A percentile compares a stretch with the other conserved stretches of the same genome.
Evolutionary conservation across 2,797 vertebrate genomes (phyloP).

Genomic region (Eutrigla gurnardus): DNA sequence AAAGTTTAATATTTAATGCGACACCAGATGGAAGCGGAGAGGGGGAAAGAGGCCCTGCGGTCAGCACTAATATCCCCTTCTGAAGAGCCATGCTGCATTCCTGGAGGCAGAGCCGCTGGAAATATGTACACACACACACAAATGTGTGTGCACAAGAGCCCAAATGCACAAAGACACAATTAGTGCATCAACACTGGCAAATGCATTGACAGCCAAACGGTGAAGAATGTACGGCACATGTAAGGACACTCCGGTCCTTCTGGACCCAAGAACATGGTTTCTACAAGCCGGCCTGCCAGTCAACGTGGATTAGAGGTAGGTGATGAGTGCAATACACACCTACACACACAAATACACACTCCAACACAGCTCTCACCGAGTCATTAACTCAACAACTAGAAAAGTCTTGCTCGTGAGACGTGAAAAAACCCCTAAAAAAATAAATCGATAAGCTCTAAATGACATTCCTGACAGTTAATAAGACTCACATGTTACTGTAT

Average conservation of each 20-base stretch:
- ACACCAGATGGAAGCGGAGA: slow-evolving; percentile 81
- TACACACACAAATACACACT: slow-evolving; percentile 7
- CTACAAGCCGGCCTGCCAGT: slow-evolving; percentile 24
- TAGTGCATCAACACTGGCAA: slow-evolving; percentile 30
- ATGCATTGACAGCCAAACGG: slow-evolving; percentile 5
- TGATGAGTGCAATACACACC: background rate
- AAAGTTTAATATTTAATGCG: slow-evolving; percentile 83
- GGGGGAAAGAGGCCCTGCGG: slow-evolving; percentile 77
- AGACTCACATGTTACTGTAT: slow-evolving; percentile 7
- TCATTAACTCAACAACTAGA: background rate
- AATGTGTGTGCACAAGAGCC: slow-evolving; percentile 8
- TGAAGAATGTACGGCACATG: slow-evolving; percentile 23
- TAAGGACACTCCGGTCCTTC: background rate
- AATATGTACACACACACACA: slow-evolving; percentile 63
- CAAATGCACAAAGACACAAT: slow-evolving; percentile 43
- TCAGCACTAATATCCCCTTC: slow-evolving; percentile 76
- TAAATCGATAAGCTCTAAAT: background rate
- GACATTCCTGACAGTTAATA: slow-evolving; percentile 8
- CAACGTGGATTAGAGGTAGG: slow-evolving; percentile 21
- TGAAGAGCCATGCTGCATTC: slow-evolving; percentile 73
- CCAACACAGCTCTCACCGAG: background rate
- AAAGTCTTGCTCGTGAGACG: background rate
- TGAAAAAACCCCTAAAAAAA: background rate
- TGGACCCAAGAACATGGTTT: slow-evolving; percentile 18
- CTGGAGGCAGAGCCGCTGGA: slow-evolving; percentile 66